Conservation (phyloP, 2,797 vertebrate species). For the Trematomus bernacchii region DNA sequence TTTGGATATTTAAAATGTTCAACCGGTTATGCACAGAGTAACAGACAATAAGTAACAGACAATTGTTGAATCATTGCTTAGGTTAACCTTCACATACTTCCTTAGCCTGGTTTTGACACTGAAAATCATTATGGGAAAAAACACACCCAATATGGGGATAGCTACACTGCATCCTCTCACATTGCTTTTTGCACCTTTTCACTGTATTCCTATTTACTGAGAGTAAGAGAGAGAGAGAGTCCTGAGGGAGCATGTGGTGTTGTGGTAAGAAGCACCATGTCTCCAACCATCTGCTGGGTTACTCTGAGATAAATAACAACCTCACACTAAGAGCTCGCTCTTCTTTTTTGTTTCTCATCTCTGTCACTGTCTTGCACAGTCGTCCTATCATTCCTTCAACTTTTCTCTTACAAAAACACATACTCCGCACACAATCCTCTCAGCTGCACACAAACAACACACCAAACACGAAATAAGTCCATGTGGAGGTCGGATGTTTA, state of each 20-base stretch:
- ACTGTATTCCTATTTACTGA: not conserved
- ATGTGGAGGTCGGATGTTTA: no score
- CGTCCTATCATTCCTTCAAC: constrained; percentile 16
- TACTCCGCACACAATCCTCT: constrained; percentile 18
- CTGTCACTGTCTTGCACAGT: constrained; percentile 16
- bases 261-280: constrained; percentile 21
- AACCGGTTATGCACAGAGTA: not conserved
- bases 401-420: constrained; percentile 1
- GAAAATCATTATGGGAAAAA: not conserved
- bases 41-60: not conserved
- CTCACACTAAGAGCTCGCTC: constrained; percentile 25
- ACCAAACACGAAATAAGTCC: not conserved
- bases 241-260: constrained; percentile 9
- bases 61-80: not conserved
- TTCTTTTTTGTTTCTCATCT: constrained; percentile 33
- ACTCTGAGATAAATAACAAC: constrained; percentile 40
- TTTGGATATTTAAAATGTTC: not conserved
- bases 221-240: not conserved
- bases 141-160: not conserved
- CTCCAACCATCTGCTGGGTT: constrained; percentile 38
- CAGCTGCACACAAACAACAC: constrained; percentile 22
- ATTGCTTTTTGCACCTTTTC: constrained; percentile 27
- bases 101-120: not conserved
- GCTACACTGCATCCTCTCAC: not conserved
- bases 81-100: not conserved